Evolutionary conservation across 2,797 vertebrate genomes (phyloP), one percentile per base, ranked within the genome.

Genomic region (Salmo trutta): DNA sequence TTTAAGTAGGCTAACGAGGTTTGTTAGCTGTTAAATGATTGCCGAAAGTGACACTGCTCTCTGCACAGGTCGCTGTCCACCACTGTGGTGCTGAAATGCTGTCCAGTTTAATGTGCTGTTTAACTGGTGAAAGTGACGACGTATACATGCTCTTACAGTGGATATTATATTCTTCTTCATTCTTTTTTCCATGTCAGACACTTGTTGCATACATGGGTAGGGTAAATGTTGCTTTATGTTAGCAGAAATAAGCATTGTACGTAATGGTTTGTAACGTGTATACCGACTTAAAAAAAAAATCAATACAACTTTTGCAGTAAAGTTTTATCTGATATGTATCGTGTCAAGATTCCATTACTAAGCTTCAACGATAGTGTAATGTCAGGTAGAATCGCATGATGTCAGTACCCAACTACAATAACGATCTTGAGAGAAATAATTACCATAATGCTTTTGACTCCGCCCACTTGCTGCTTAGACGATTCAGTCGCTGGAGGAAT

Each of bases 381-480:
- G 5, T 77, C 33, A 51, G 29, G 3, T 64, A 14, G 17, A 24
- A 56, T 65, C 68, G 41, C 73, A 51, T 71, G 68, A 33, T 70
- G 68, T 47, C 68, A 70, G 68, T n/a, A 36, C 36, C 17, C 3
- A 51, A 24, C 19, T 75, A 83, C 6, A 41, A 41, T 70, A 47
- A 70, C 31, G 68, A 7, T 21, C 5, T 14, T 17, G 31, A 7
- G 0, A 41, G 17, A 70, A n/a, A 3, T 1, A 7, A 41, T 15
- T 41, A n/a, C 12, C 19, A 17, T 70, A 33, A 21, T 47, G 36
- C 2, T 10, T 33, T n/a, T 47, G 36, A n/a, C 36, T 47, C 19
- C 68, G 14, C 10, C 69, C 54, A 24, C 21, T 52, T 5, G n/a
- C 47, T 71, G 12, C 14, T 47, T 16, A 3, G 29, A 7, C 7